Evolutionary conservation across 2,113 vertebrate genomes (phyloP).

Genomic region (Ariopsis seemanni): DNA sequence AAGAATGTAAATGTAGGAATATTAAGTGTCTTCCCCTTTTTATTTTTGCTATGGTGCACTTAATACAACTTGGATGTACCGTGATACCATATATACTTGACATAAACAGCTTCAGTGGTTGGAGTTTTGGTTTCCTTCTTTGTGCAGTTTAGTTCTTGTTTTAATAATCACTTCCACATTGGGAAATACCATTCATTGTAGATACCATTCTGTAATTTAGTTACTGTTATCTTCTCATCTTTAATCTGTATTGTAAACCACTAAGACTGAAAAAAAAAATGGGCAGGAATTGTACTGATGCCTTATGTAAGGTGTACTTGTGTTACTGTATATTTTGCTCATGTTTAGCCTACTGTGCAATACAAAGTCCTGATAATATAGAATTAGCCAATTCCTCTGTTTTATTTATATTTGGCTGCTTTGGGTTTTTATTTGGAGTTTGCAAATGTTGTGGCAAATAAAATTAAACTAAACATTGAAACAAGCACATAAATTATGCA

Average conservation of each 20-base stretch:
- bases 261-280: conserved; percentile 12
- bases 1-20: background rate
- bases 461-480: background rate
- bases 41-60: background rate
- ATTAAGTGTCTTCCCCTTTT: background rate
- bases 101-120: background rate
- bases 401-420: background rate
- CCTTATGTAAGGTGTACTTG: background rate
- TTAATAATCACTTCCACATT: conserved; percentile 18
- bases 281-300: background rate
- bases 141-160: conserved; percentile 13
- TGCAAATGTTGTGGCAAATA: background rate
- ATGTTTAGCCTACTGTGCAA: background rate
- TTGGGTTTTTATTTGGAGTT: background rate
- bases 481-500: too few species aligned
- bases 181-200: background rate
- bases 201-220: background rate
- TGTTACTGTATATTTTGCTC: background rate
- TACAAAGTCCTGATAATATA: background rate
- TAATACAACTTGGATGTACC: background rate
- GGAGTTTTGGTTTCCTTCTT: background rate
- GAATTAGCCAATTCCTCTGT: background rate
- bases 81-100: background rate
- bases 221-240: background rate
- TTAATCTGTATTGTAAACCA: background rate